phyloP scores from a whole-genome alignment of 2,888 invertebrate species.

The Eremobia ochroleuca region DNA sequence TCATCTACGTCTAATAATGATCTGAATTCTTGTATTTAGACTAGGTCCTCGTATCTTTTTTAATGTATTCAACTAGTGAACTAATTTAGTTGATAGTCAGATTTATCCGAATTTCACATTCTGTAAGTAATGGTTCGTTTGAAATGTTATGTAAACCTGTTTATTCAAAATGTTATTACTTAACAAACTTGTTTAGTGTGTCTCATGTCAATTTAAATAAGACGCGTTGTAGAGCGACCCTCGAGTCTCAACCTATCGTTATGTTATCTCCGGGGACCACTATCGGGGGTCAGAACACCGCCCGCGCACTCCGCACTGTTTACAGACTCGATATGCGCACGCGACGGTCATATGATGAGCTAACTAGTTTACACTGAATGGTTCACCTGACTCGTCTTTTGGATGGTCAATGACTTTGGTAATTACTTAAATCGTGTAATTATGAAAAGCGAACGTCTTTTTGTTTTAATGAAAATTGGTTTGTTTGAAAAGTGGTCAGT shows the following conservation, averaged over 20 bases:
- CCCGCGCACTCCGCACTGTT: constrained; percentile 81
- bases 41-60: constrained; percentile 17
- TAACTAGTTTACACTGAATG: constrained; percentile 67
- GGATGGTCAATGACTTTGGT: constrained; percentile 66
- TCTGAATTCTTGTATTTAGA: not conserved
- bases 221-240: constrained; percentile 69
- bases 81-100: constrained; percentile 12
- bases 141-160: constrained; percentile 51
- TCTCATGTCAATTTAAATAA: constrained; percentile 63
- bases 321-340: constrained; percentile 81
- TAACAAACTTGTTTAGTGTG: constrained; percentile 34
- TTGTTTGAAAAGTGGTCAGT: constrained; percentile 22
- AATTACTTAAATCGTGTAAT: constrained; percentile 56
- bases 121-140: constrained; percentile 36
- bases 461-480: constrained; percentile 33
- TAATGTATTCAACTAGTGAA: constrained; percentile 23
- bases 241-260: constrained; percentile 66
- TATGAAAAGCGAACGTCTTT: constrained; percentile 42
- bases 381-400: constrained; percentile 69
- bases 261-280: constrained; percentile 72
- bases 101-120: constrained; percentile 36
- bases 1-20: constrained; percentile 17
- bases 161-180: constrained; percentile 36
- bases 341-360: constrained; percentile 83
- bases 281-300: constrained; percentile 85